Conservation (phyloP, 2,888 invertebrate genomes). For the Nudaria mundana region DNA sequence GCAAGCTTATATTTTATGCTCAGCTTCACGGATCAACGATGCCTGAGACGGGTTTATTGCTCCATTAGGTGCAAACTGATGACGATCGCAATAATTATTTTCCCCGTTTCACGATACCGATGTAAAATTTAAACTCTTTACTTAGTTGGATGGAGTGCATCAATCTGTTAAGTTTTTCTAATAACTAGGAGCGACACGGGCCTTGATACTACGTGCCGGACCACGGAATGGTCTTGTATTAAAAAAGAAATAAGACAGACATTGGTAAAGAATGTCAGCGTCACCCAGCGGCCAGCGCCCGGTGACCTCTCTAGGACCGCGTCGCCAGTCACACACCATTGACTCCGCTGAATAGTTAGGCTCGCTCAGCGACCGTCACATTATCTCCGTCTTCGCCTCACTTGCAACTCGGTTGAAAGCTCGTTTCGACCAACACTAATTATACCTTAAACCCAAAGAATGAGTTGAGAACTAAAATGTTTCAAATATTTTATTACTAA, state of each 20-base stretch:
- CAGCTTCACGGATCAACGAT: conserved; percentile 61
- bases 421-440: conserved; percentile 46
- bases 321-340: conserved; percentile 76
- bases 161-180: conserved; percentile 28
- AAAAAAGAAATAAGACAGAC: conserved; percentile 63
- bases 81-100: conserved; percentile 39
- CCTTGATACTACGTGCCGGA: conserved; percentile 36
- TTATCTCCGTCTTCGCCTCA: conserved; percentile 56
- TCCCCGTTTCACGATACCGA: conserved; percentile 23
- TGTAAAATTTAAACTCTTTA: conserved; percentile 23
- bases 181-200: conserved; percentile 21
- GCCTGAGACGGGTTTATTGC: conserved; percentile 59
- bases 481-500: conserved; percentile 18
- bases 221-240: conserved; percentile 42
- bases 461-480: conserved; percentile 16
- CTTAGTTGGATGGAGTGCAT: conserved; percentile 20
- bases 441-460: conserved; percentile 34
- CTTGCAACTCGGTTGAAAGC: conserved; percentile 55
- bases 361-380: conserved; percentile 55
- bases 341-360: conserved; percentile 69
- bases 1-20: conserved; percentile 65
- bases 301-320: conserved; percentile 62
- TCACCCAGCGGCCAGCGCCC: conserved; percentile 57
- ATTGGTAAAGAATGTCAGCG: conserved; percentile 70
- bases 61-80: conserved; percentile 57